Evolutionary conservation across 2,797 vertebrate genomes (phyloP).

Genomic region (Halcyon smyrnensis): DNA sequence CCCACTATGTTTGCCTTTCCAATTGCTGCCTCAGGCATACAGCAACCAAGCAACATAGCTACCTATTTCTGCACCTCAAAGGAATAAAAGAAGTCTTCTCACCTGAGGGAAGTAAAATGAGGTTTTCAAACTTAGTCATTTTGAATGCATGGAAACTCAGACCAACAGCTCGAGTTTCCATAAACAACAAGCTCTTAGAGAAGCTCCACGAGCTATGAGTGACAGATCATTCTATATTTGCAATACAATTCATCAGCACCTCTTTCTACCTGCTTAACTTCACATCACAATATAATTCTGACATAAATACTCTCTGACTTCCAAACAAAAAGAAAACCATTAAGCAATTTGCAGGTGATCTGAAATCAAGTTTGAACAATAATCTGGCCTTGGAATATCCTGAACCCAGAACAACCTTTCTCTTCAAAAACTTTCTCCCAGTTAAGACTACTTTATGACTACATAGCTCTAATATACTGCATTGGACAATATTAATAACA

Average conservation of each 20-base stretch:
- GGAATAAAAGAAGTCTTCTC: background rate
- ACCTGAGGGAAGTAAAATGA: background rate
- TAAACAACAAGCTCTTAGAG: background rate
- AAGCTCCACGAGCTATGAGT: background rate
- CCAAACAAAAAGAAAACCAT: background rate
- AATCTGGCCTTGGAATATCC: background rate
- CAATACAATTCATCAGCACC: background rate
- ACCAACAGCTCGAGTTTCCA: background rate
- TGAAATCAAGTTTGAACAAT: background rate
- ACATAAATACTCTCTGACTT: background rate
- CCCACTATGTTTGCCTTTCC: background rate
- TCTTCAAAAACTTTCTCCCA: constrained; percentile 14
- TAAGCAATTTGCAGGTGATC: background rate
- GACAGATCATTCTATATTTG: background rate
- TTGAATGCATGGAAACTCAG: background rate
- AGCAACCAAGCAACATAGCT: background rate
- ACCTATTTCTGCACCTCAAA: background rate
- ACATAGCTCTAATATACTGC: background rate
- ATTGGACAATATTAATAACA: background rate
- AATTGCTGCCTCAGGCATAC: background rate
- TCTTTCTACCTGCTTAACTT: background rate
- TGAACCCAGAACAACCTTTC: background rate
- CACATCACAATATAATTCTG: background rate
- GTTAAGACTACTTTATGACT: background rate
- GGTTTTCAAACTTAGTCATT: background rate